Evolutionary conservation across 2,797 vertebrate genomes (phyloP).

Genomic region (Scolopax rusticola): DNA sequence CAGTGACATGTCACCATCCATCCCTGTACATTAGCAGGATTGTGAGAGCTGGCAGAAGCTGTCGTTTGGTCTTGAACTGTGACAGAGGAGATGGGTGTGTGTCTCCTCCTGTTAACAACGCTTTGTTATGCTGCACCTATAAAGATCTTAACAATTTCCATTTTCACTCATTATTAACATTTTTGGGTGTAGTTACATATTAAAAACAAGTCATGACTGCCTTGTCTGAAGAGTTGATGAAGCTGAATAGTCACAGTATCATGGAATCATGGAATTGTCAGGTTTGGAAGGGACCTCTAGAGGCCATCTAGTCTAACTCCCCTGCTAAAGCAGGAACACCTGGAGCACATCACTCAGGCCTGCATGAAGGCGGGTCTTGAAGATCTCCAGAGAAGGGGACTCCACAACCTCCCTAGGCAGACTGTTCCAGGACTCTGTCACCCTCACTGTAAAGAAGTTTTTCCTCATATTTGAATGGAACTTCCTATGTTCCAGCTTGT

Average conservation of each 20-base stretch:
- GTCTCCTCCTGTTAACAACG: neutral
- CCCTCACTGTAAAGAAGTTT: too few relatives aligned
- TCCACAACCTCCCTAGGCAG: too few relatives aligned
- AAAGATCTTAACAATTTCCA: neutral
- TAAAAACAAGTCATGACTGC: neutral
- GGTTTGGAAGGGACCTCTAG: too few relatives aligned
- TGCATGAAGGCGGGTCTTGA: too few relatives aligned
- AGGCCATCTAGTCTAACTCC: too few relatives aligned
- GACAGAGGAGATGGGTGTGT: neutral
- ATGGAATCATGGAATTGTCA: too few relatives aligned
- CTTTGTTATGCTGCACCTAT: neutral
- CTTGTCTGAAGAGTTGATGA: neutral
- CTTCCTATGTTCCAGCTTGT: too few relatives aligned
- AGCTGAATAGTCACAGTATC: neutral
- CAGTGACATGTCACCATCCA: fast-evolving
- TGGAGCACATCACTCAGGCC: too few relatives aligned
- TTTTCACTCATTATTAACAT: neutral
- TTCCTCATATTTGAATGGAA: too few relatives aligned
- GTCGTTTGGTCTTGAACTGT: neutral
- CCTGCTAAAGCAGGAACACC: too few relatives aligned
- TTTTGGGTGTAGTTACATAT: neutral
- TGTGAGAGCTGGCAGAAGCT: neutral
- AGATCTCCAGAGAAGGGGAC: too few relatives aligned
- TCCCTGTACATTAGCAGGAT: neutral
- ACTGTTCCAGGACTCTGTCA: too few relatives aligned